A percentile compares a stretch with the other conserved stretches of the same genome.
Conservation (phyloP, 1,140 invertebrate species). For the Centruroides sculpturatus region DNA sequence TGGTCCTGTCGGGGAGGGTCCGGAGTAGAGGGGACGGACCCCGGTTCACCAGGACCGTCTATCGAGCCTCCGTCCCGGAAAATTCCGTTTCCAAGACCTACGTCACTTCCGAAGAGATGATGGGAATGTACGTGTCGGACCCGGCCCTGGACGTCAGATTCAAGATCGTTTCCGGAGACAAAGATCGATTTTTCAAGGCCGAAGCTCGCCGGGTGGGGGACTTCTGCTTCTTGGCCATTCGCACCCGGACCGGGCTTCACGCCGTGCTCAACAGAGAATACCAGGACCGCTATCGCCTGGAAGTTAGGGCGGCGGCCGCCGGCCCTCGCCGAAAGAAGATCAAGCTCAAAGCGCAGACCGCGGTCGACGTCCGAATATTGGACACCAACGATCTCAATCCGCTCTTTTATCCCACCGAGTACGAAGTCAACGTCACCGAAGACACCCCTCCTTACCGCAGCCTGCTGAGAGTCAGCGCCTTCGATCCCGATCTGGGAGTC, state of each 20-base stretch:
- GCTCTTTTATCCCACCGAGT: conserved; percentile 60
- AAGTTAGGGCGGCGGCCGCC: conserved; percentile 50
- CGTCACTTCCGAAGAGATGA: conserved; percentile 40
- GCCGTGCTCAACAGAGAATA: conserved; percentile 81
- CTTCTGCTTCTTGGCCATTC: conserved; percentile 78
- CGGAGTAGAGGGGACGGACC: not conserved
- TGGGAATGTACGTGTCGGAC: conserved; percentile 44
- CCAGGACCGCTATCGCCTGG: conserved; percentile 61
- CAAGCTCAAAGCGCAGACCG: conserved; percentile 22
- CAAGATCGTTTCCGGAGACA: conserved; percentile 68
- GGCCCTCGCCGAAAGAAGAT: conserved; percentile 10
- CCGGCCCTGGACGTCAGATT: conserved; percentile 44
- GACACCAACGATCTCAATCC: conserved; percentile 88
- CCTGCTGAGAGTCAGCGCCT: conserved; percentile 41
- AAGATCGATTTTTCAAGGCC: conserved; percentile 80
- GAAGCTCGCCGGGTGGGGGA: conserved; percentile 67
- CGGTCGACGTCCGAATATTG: conserved; percentile 59
- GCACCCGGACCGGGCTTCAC: conserved; percentile 67
- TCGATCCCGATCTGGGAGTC: conserved; percentile 82
- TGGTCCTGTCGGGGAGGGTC: not conserved
- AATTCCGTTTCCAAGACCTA: conserved; percentile 78
- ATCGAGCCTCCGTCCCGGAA: conserved; percentile 83
- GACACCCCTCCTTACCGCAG: conserved; percentile 61
- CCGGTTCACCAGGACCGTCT: conserved; percentile 50
- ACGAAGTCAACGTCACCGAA: conserved; percentile 69